Base-by-base conservation (phyloP, 2,113 vertebrate genomes). In the Aleadryas rufinucha region DNA sequence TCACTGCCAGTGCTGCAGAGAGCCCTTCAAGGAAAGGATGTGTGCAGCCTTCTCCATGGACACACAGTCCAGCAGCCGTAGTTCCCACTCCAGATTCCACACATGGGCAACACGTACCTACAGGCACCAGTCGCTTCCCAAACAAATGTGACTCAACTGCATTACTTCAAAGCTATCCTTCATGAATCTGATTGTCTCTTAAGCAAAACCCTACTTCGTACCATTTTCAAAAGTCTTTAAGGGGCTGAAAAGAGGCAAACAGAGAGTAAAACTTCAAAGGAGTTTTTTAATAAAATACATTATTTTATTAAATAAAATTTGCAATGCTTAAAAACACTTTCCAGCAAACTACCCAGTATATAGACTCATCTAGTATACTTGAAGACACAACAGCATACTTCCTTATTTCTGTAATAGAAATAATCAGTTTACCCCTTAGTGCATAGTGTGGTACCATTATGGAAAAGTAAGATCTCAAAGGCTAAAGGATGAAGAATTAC, bases 81-180 rank as follows among this genome's bases (percentile, higher is more conserved):
- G 30, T 2, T 74, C 59, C 54, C 28, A 7, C 22, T 49, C 14
- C 56, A 63, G 47, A 33, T 37, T 39, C 33, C 42, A 37, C 2
- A 2, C 10, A 3, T 0, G 5, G 28, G 45, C 14, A 88, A n/a
- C 1, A 0, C 1, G 23, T 0, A 50, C 33, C 20, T 44, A 71
- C 28, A 54, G 37, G 49, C 15, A 79, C 5, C n/a, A 17, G 16
- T 3, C 0, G 0, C 47, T 53, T 50, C 82, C 61, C 53, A 74
- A 74, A 57, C 17, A 35, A 77, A 6, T 15, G 17, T 5, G 27
- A 49, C n/a, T 42, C 35, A 16, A 71, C 13, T 15, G 6, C 11
- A 4, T 35, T n/a, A 26, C 72, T 86, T 66, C 35, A 28, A 64
- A 74, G 54, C 47, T 45, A 39, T 11, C 63, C 15, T 37, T 60